phyloP scores from a whole-genome alignment of 2,113 vertebrate species.

The Gambusia holbrooki region DNA sequence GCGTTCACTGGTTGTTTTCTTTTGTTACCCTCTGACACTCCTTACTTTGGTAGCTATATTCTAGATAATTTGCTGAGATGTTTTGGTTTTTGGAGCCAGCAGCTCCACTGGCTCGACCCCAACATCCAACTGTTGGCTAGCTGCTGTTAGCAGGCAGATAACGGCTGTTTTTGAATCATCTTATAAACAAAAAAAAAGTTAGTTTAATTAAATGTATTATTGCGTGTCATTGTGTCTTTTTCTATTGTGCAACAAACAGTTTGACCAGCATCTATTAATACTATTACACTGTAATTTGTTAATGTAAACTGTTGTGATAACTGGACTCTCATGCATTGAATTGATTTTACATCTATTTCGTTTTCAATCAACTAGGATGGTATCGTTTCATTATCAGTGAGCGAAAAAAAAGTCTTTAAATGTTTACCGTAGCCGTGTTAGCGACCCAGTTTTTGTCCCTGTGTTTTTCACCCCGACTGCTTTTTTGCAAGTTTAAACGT shows the following conservation, averaged over 20 bases:
- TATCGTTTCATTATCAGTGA: background rate
- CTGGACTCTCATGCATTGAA: background rate
- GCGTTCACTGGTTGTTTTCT: slow-evolving; percentile 24
- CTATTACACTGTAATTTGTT: background rate
- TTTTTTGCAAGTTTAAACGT: background rate
- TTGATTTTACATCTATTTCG: background rate
- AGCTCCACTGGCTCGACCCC: slow-evolving; percentile 9
- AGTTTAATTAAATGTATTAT: background rate
- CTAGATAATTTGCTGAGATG: slow-evolving; percentile 14
- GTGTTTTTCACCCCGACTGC: background rate
- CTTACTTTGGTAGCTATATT: background rate
- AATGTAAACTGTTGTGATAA: background rate
- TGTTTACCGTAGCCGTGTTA: background rate
- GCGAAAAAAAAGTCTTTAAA: background rate
- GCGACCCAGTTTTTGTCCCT: background rate
- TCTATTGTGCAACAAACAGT: background rate
- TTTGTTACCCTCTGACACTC: background rate
- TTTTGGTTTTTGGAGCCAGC: slow-evolving; percentile 34
- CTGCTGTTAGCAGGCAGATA: slow-evolving; percentile 41
- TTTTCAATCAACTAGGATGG: too few species aligned
- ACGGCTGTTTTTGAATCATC: slow-evolving; percentile 14
- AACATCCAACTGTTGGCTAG: slow-evolving; percentile 43
- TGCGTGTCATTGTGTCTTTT: background rate
- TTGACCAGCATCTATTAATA: background rate
- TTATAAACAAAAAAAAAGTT: background rate